Evolutionary conservation across 2,113 vertebrate species (phyloP), one percentile per base, ranked within the genome.

Genomic region (Mus spicilegus): DNA sequence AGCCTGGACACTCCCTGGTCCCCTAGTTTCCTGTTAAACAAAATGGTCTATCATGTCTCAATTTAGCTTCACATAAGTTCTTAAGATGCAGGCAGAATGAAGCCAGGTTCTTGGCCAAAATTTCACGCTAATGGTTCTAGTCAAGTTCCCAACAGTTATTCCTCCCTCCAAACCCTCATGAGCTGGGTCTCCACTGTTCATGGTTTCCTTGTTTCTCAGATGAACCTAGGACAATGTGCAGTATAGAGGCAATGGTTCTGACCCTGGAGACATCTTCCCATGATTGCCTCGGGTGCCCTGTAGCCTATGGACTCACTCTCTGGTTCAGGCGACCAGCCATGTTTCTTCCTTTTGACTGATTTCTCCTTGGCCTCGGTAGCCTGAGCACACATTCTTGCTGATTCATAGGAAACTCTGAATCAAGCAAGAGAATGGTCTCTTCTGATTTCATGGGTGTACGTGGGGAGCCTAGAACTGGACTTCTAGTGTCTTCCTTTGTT

Each of bases 221-320:
- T 20, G 67, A 54, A 39, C n/a, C 56, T 13, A 81, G 78, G 13
- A 14, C 36, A 17, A 26, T 14, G 0, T 77, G 17, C 24, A 6
- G 13, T 22, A 12, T 0, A 6, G n/a, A 26, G 10, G 7, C 4
- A 0, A 7, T 33, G 22, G 36, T 56, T 30, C 6, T 91, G 4
- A 5, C n/a, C 4, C 5, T 0, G 0, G 56, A 22, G 72, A 39
- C 39, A 0, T 0, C 0, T 0, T 26, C 39, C 58, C 17, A 30
- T 0, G 8, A 0, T 5, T 5, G 26, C 14, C 0, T 3, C 6
- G 0, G 69, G 12, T 0, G 58, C 49, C 36, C 6, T 4, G 78
- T 1, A 42, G 36, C 11, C 3, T 22, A 1, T 0, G 17, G 14
- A 6, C 9, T 33, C 4, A 13, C 39, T 1, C 5, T 22, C 75